Evolutionary conservation across 2,797 vertebrate species (phyloP).

Genomic region (Passerculus sandwichensis): DNA sequence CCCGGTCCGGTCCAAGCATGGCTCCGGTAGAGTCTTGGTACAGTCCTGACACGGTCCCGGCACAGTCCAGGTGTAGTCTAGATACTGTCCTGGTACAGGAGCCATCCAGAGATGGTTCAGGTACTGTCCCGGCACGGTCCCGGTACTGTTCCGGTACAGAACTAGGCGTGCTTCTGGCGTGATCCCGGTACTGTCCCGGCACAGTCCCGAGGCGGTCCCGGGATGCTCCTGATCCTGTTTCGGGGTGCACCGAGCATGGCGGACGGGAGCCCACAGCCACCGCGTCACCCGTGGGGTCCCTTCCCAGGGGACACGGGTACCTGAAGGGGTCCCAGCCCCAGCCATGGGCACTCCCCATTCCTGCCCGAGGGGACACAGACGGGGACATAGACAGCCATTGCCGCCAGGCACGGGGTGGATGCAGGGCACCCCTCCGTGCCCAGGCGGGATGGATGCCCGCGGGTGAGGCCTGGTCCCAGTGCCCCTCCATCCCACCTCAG

Average conservation of each 20-base stretch:
- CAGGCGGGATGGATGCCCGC: fast-evolving
- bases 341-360: background rate
- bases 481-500: background rate
- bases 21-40: background rate
- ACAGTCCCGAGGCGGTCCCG: too few species aligned
- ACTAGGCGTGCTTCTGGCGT: background rate
- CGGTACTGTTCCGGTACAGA: background rate
- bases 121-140: background rate
- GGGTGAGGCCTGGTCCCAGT: fast-evolving
- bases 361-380: background rate
- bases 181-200: background rate
- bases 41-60: too few species aligned
- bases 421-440: background rate
- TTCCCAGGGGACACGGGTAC: background rate
- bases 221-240: too few species aligned
- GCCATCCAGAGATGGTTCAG: background rate
- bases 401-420: background rate
- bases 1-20: background rate
- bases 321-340: background rate
- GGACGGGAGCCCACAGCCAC: background rate
- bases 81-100: background rate
- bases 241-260: fast-evolving
- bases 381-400: background rate
- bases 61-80: too few species aligned
- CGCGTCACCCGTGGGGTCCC: fast-evolving